These are phyloP conservation scores for Lordiphosa clarofinis DNA, from an alignment of 1,140 invertebrate species.

Conservation along the genomic window DNA sequence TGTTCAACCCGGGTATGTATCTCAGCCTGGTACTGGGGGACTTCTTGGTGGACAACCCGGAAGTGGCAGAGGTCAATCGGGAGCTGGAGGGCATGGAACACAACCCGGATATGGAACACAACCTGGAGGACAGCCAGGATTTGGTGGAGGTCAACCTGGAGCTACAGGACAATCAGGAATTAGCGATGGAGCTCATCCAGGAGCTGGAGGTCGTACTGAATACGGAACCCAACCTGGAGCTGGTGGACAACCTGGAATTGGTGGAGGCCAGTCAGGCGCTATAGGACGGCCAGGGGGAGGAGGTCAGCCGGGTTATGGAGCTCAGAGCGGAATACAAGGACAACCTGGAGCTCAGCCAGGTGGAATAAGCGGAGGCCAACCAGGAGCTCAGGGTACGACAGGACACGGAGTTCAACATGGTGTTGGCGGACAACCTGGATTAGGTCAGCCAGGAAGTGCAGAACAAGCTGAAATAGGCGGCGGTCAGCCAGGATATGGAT, in stretches of 20 bases:
- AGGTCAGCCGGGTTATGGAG: background rate
- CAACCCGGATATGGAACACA: constrained; percentile 11
- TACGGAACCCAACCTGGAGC: constrained; percentile 6
- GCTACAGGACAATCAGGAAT: background rate
- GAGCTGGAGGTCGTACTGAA: constrained; percentile 5
- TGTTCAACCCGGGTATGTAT: constrained; percentile 21
- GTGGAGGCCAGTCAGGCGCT: constrained; percentile 13
- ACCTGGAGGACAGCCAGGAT: constrained; percentile 8
- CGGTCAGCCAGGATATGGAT: background rate
- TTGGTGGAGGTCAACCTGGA: constrained; percentile 14
- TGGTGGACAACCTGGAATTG: constrained; percentile 19
- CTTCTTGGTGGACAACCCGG: background rate
- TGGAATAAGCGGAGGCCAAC: background rate
- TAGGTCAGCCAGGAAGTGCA: background rate
- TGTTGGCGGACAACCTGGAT: background rate
- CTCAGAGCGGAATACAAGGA: background rate
- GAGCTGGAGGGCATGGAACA: constrained; percentile 7
- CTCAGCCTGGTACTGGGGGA: constrained; percentile 7
- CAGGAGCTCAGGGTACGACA: constrained; percentile 8
- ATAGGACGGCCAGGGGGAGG: constrained; percentile 2
- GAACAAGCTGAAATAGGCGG: background rate
- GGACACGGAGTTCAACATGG: constrained; percentile 14
- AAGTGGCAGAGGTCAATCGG: constrained; percentile 7
- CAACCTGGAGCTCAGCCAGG: background rate
- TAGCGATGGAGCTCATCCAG: constrained; percentile 11